These are phyloP conservation scores for Trinorchestia longiramus DNA, from an alignment of 1,140 invertebrate genomes.

Conservation along the genomic window DNA sequence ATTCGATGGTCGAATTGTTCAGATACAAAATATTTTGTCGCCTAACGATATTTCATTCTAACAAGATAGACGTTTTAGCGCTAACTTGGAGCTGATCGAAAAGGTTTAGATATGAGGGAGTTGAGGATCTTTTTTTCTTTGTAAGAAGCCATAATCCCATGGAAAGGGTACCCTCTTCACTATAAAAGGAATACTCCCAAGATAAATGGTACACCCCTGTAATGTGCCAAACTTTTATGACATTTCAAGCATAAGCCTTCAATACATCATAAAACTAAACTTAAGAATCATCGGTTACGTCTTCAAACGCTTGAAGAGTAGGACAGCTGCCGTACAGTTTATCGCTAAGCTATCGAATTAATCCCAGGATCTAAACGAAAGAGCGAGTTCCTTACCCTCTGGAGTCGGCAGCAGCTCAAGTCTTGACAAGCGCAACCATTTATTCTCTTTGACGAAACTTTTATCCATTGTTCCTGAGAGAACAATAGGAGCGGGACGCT, in stretches of 20 bases:
- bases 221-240: background rate
- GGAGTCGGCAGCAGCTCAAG: background rate
- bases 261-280: background rate
- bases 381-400: constrained; percentile 5
- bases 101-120: background rate
- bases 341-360: background rate
- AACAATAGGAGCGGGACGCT: constrained; percentile 7
- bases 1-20: background rate
- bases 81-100: background rate
- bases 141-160: background rate
- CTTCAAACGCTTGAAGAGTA: background rate
- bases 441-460: constrained; percentile 2
- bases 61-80: background rate
- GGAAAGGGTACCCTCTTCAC: background rate
- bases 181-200: background rate
- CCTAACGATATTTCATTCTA: background rate
- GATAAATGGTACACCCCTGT: background rate
- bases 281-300: background rate
- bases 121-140: background rate
- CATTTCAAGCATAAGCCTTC: background rate
- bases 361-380: background rate
- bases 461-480: constrained; percentile 3
- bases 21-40: background rate
- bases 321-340: background rate
- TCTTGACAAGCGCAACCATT: constrained; percentile 9